A percentile compares a stretch with the other conserved stretches of the same genome.
Evolutionary conservation across 2,888 invertebrate species (phyloP).

Genomic region (Cybosia mesomella): DNA sequence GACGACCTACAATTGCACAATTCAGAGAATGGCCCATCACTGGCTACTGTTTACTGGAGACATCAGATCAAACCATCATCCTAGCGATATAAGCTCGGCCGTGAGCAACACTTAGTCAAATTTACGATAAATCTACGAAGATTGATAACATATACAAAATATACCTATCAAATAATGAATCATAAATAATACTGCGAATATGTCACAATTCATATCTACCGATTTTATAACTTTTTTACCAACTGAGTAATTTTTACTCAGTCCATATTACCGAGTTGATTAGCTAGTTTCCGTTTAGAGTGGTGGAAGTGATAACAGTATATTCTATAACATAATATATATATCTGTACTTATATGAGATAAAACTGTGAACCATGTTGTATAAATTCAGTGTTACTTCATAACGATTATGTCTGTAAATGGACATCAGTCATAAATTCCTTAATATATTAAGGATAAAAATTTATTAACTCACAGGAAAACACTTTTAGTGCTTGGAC

Average conservation of each 20-base stretch:
- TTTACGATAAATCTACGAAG: no score
- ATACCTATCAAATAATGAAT: not conserved
- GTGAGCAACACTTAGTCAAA: no score
- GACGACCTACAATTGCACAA: no score
- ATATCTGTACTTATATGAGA: not conserved
- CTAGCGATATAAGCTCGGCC: no score
- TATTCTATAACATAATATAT: not conserved
- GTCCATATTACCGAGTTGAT: not conserved
- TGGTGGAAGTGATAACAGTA: not conserved
- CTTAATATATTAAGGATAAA: conserved; percentile 1
- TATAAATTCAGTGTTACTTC: not conserved
- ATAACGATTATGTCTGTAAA: not conserved
- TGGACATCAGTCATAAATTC: not conserved
- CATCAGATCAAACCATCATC: no score
- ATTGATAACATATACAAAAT: not conserved
- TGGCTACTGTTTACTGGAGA: no score
- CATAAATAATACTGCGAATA: not conserved
- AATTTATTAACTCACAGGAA: not conserved
- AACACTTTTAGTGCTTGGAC: not conserved
- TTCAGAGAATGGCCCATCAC: no score
- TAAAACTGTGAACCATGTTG: not conserved
- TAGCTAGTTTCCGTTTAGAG: not conserved
- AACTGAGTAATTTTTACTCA: not conserved
- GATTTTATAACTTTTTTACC: not conserved
- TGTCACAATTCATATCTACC: not conserved